A percentile compares a stretch with the other conserved stretches of the same genome.
Conservation (phyloP, 2,113 vertebrate species). For the Apteryx mantelli region DNA sequence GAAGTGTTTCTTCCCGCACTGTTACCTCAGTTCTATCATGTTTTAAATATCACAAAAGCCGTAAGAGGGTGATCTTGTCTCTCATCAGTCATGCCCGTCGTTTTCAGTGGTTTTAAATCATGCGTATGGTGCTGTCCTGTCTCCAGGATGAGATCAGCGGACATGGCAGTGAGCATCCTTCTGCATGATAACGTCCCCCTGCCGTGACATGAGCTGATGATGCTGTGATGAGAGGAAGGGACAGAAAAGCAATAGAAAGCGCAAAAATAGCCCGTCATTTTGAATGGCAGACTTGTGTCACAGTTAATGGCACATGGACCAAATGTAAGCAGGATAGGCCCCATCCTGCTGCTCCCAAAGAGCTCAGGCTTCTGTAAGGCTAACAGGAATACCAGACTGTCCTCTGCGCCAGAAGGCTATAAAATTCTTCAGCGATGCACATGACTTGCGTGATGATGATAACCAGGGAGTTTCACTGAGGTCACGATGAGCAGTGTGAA, state of each 20-base stretch:
- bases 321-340: background rate
- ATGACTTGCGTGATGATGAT: background rate
- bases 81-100: background rate
- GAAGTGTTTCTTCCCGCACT: background rate
- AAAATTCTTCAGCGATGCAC: background rate
- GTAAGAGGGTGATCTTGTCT: background rate
- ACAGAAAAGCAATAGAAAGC: background rate
- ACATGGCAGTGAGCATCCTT: background rate
- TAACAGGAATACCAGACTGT: background rate
- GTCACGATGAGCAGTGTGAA: background rate
- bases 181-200: background rate
- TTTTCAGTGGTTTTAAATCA: background rate
- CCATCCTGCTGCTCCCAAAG: background rate
- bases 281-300: background rate
- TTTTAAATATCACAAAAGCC: background rate
- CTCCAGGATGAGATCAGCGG: too few relatives aligned
- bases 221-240: background rate
- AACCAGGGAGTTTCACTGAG: background rate
- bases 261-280: background rate
- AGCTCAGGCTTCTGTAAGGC: background rate
- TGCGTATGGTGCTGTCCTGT: accelerated
- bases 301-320: background rate
- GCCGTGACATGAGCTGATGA: background rate
- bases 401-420: background rate
- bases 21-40: background rate